These are phyloP conservation scores for Lithophane socia DNA, from an alignment of 2,888 invertebrate species.

Conservation along the genomic window DNA sequence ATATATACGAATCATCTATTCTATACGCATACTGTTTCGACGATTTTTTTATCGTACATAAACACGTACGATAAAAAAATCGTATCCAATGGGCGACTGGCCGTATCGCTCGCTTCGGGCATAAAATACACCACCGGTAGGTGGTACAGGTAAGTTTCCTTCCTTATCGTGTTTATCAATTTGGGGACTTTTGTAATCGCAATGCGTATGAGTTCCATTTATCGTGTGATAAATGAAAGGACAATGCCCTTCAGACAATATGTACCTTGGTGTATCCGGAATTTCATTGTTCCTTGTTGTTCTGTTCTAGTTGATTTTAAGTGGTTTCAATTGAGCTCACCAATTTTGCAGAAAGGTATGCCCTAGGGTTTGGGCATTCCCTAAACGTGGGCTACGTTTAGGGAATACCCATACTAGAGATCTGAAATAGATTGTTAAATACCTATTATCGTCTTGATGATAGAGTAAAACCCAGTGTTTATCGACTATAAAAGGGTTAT, in stretches of 20 bases:
- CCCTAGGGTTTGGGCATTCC: too few relatives aligned
- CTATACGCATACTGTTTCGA: neutral
- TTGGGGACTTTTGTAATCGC: neutral
- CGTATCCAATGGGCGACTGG: too few relatives aligned
- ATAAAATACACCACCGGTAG: neutral
- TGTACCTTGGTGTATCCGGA: neutral
- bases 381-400: too few relatives aligned
- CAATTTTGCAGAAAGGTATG: neutral
- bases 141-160: neutral
- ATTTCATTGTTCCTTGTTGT: neutral
- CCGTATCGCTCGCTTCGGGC: neutral
- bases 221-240: neutral
- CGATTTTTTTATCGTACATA: neutral
- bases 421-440: neutral
- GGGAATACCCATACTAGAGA: neutral
- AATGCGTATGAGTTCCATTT: neutral
- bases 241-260: neutral
- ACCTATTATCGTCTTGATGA: neutral
- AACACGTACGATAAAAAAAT: too few relatives aligned
- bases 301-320: conserved; percentile 7
- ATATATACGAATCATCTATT: too few relatives aligned
- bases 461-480: neutral
- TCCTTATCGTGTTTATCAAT: neutral
- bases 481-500: neutral
- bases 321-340: conserved; percentile 4